Evolutionary conservation across 2,888 invertebrate species (phyloP), one percentile per base, ranked within the genome.

Genomic region (Acleris laterana): DNA sequence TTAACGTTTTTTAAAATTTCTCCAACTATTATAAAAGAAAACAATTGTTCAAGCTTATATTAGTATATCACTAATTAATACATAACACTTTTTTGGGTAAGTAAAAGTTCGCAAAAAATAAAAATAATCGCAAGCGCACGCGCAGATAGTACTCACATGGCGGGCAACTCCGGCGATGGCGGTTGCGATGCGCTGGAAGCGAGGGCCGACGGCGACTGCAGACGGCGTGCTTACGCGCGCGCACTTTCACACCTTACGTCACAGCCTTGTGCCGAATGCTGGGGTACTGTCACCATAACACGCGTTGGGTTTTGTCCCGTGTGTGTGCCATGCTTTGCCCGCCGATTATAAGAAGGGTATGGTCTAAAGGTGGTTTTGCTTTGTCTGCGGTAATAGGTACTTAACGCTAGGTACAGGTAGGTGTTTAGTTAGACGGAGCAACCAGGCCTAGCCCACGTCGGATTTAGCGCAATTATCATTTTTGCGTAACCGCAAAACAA

Each of bases 161-260:
- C 60, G 57, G 63, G 70, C 69, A 55, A 70, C 38, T 38, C 38
- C 38, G 38, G 65, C 53, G 71, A 62, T 69, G 69, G 62, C 71
- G 79, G 74, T 74, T 77, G 72, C 73, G 72, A 75, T 75, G 79
- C 77, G 76, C 77, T 71, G 72, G 70, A 77, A 77, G 68, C 69
- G 57, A 61, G 57, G 67, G 67, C 62, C 50, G 44, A 46, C 50
- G 55, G 66, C 74, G 75, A 78, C 77, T 77, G 77, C 73, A 66
- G 64, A 70, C 68, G 65, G 66, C 63, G 71, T 66, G 71, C 74
- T 68, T 63, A 57, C 63, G 53, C 62, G 38, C 48, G 73, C 76
- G 62, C 75, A 90, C 91, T 91, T 92, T 92, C 91, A 87, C 91
- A 73, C 62, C 70, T 90, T 92, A 87, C 90, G 82, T 88, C 88